Evolutionary conservation across 2,888 invertebrate genomes (phyloP).

Genomic region (Euproctis similis): DNA sequence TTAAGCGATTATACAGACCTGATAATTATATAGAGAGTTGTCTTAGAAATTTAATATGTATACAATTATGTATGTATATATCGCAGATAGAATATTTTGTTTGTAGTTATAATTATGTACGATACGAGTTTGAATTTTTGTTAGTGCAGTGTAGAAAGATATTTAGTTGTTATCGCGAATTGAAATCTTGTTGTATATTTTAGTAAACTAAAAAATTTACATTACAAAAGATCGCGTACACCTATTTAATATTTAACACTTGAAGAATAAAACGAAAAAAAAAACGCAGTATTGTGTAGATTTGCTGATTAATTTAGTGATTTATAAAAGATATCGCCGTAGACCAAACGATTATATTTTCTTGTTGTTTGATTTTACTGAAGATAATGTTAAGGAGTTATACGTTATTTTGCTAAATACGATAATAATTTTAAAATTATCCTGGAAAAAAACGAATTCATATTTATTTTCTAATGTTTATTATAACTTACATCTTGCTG

Average conservation of each 20-base stretch:
- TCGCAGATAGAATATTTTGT: conserved; percentile 8
- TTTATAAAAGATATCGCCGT: no score
- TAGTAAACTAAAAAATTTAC: conserved; percentile 1
- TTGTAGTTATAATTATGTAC: conserved; percentile 10
- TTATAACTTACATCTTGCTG: conserved; percentile 74
- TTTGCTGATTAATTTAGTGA: no score
- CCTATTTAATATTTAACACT: neutral
- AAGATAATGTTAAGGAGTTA: no score
- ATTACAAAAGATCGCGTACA: conserved; percentile 2
- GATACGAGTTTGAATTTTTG: conserved; percentile 9
- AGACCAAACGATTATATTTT: no score
- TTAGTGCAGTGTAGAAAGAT: conserved; percentile 5
- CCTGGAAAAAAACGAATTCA: no score
- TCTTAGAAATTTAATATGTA: no score
- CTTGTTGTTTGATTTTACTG: no score
- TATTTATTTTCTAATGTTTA: neutral
- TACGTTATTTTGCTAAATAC: no score
- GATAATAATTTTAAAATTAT: neutral
- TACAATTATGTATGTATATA: no score
- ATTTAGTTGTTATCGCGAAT: conserved; percentile 6
- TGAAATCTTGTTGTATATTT: conserved; percentile 5
- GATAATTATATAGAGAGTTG: no score
- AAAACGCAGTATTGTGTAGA: no score
- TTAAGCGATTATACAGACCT: conserved; percentile 13
- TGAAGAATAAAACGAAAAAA: no score